Evolutionary conservation across 1,140 invertebrate genomes (phyloP), one percentile per base, ranked within the genome.

Genomic region (Globodera ellingtonae): DNA sequence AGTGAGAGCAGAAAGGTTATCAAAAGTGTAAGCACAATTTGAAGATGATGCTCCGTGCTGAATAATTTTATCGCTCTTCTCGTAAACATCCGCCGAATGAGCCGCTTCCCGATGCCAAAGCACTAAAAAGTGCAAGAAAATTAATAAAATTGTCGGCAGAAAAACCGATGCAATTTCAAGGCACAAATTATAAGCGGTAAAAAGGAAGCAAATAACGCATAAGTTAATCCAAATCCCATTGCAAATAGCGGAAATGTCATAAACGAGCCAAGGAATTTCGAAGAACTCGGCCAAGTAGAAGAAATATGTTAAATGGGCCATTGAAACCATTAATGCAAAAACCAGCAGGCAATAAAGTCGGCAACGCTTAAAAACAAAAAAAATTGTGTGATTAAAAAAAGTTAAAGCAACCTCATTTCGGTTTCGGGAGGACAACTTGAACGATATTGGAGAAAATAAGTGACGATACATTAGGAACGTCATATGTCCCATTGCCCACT

Each of bases 211-310:
- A 81, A 86, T 69, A 46, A 80, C 69, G 24, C 74, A 84, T 13
- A 86, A 73, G 71, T 85, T 84, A 66, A 85, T 72, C 84, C 84
- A 85, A 72, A 86, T 21, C 6, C 84, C 84, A 48, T 65, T 73
- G 46, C 71, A 86, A 56, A 85, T 52, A n/a, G 66, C 75, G 47
- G 78, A 83, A n/a, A 84, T n/a, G 15, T 85, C 83, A 62, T 76
- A 85, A 21, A 85, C 18, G 6, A 79, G 47, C 44, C 65, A 80
- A 24, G 85, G 85, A 35, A 85, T 72, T 59, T 83, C 82, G 47
- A 80, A 78, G 9, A 56, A 66, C 24, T 86, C 66, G n/a, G 79
- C 24, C 15, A 82, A 70, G 48, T 87, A 85, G 59, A 86, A 72
- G 13, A 86, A 66, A 69, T 85, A 85, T 59, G 76, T 77, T 7